phyloP scores from a whole-genome alignment of 2,113 vertebrate species.

The Grammomys surdaster region DNA sequence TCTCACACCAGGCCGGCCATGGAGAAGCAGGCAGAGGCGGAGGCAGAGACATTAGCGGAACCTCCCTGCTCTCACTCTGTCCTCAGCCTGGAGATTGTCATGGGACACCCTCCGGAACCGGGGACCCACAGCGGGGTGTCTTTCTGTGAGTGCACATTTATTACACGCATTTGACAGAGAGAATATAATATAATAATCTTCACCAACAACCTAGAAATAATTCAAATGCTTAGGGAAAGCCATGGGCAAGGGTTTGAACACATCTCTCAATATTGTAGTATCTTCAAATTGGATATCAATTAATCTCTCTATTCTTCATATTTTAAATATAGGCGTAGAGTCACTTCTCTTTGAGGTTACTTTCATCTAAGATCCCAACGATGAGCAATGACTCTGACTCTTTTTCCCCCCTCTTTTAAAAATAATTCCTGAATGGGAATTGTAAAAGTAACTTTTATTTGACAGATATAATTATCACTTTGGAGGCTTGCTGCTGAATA shows the following conservation, averaged over 20 bases:
- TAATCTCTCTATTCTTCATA: not conserved
- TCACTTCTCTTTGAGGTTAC: not conserved
- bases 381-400: too few species aligned
- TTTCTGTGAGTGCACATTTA: not conserved
- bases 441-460: too few species aligned
- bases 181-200: not conserved
- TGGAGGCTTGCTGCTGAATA: too few species aligned
- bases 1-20: too few species aligned
- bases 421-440: not conserved
- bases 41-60: too few species aligned
- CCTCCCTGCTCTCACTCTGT: too few species aligned
- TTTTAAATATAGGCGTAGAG: not conserved
- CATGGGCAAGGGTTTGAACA: not conserved
- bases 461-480: too few species aligned
- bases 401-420: not conserved
- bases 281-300: not conserved
- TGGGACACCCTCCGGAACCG: too few species aligned
- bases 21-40: too few species aligned
- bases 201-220: conserved; percentile 22
- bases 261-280: not conserved
- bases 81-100: too few species aligned
- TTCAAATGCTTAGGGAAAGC: not conserved
- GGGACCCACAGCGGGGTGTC: not conserved
- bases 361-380: not conserved
- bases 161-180: not conserved